Conservation (phyloP, 2,797 vertebrate species). For the Scomberomorus guttatus region DNA sequence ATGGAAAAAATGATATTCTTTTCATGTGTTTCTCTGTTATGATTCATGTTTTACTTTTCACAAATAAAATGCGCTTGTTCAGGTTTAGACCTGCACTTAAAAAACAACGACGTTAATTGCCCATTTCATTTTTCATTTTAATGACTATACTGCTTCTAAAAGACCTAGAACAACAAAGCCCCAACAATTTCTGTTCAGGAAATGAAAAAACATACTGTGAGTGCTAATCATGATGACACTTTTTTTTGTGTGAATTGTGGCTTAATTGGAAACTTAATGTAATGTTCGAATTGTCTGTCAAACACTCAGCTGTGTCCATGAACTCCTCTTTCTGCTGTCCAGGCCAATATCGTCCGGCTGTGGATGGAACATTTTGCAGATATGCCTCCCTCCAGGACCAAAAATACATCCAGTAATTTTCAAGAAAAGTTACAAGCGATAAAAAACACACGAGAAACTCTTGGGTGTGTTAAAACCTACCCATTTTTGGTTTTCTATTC, state of each 20-base stretch:
- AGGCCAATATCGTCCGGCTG: constrained; percentile 12
- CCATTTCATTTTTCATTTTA: not conserved
- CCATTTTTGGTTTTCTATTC: constrained; percentile 69
- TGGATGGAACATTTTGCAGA: constrained; percentile 51
- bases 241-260: not conserved
- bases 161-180: not conserved
- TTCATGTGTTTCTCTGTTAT: not conserved
- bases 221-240: not conserved
- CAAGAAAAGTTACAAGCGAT: constrained; percentile 65
- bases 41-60: not conserved
- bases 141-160: not conserved
- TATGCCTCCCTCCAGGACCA: constrained; percentile 38
- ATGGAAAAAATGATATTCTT: constrained; percentile 45
- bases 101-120: not conserved
- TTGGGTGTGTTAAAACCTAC: constrained; percentile 52
- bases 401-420: constrained; percentile 68
- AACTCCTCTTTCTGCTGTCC: constrained; percentile 20
- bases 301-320: not conserved
- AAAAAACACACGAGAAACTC: constrained; percentile 53
- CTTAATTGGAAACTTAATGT: constrained; percentile 5
- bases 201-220: not conserved
- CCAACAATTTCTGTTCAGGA: not conserved
- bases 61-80: constrained; percentile 1
- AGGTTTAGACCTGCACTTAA: not conserved
- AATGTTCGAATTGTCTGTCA: not conserved